Evolutionary conservation across 2,113 vertebrate species (phyloP).

Genomic region (Lasiurus borealis): DNA sequence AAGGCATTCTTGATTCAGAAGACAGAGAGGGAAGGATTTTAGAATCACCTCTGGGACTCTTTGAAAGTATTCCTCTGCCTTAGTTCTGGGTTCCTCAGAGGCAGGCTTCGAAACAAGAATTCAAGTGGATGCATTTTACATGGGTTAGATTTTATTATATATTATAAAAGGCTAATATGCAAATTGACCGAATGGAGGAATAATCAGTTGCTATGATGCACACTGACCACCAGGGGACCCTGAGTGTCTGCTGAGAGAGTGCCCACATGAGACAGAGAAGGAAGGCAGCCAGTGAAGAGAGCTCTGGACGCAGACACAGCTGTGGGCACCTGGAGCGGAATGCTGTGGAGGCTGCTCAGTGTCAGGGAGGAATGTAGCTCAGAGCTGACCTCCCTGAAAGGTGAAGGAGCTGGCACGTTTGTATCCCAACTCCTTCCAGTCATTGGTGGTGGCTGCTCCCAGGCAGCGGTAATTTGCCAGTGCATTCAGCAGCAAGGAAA

Average conservation of each 20-base stretch:
- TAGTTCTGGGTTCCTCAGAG: not conserved
- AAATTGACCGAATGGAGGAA: no score
- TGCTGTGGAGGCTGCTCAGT: not conserved
- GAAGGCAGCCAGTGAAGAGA: not conserved
- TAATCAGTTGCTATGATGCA: no score
- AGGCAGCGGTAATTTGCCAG: not conserved
- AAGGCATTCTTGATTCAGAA: not conserved
- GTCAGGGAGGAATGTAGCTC: not conserved
- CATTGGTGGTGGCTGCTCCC: not conserved
- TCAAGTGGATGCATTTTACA: not conserved
- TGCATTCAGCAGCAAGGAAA: not conserved
- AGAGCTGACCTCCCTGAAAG: not conserved
- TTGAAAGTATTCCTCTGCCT: not conserved
- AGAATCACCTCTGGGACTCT: not conserved
- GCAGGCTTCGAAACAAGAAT: not conserved
- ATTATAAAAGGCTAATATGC: no score
- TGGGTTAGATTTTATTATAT: no score
- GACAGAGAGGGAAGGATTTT: not conserved
- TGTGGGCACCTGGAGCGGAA: not conserved
- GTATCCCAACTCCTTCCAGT: not conserved
- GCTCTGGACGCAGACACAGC: fast-evolving
- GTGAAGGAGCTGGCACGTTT: not conserved
- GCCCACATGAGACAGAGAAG: fast-evolving
- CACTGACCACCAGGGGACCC: no score
- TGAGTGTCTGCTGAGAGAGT: fast-evolving